A percentile compares a stretch with the other conserved stretches of the same genome.
Conservation (phyloP, 1,140 invertebrate genomes). For the Brachionus plicatilis region DNA sequence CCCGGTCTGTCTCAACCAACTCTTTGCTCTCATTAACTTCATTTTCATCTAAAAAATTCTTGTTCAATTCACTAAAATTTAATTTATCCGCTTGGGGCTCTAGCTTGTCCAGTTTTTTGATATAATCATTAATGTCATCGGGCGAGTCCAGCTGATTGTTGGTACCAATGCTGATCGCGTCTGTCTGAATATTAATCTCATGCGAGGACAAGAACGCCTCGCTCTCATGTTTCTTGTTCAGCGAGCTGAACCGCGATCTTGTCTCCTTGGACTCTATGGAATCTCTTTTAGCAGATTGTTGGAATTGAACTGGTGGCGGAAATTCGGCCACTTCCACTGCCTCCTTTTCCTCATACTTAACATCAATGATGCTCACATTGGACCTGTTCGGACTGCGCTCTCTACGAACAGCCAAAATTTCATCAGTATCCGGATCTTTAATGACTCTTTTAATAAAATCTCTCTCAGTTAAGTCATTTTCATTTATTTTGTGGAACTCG, state of each 20-base stretch:
- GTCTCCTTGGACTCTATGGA: not conserved
- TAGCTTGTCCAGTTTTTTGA: not conserved
- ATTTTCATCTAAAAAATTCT: not conserved
- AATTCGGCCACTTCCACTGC: not conserved
- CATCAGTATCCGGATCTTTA: slow-evolving; percentile 15
- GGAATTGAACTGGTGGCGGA: slow-evolving; percentile 15
- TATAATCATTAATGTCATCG: slow-evolving; percentile 6
- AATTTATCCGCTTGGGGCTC: not conserved
- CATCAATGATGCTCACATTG: not conserved
- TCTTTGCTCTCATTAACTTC: not conserved
- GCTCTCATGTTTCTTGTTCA: slow-evolving; percentile 11
- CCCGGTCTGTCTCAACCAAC: not conserved
- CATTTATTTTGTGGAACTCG: not conserved
- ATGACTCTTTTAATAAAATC: not conserved
- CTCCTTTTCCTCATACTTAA: not conserved
- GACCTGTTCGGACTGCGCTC: not conserved
- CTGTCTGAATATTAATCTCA: slow-evolving; percentile 33
- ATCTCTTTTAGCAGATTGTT: not conserved
- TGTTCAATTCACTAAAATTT: slow-evolving; percentile 29
- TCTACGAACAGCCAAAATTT: not conserved
- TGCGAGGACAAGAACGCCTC: slow-evolving; percentile 32
- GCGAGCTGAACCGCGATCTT: not conserved
- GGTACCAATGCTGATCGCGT: not conserved
- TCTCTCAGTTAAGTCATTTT: not conserved
- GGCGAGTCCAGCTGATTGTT: slow-evolving; percentile 27